phyloP scores from a whole-genome alignment of 2,888 invertebrate genomes.

The Erpobdella octoculata region DNA sequence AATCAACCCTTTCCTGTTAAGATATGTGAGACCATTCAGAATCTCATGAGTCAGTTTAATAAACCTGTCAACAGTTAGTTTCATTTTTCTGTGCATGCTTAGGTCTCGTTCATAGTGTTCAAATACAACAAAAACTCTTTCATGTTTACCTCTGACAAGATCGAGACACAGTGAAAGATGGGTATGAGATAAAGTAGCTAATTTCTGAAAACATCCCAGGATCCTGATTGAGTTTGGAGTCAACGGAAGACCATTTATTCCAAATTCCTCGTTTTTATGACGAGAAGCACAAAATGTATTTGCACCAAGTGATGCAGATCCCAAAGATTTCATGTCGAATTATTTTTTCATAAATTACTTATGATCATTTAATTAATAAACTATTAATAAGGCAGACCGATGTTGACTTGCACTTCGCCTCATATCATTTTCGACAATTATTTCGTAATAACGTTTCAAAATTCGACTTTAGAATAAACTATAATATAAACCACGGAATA shows the following conservation, averaged over 20 bases:
- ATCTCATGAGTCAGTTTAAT: slow-evolving; percentile 67
- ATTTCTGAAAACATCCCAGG: slow-evolving; percentile 73
- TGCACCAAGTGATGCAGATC: slow-evolving; percentile 62
- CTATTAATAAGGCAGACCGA: no score
- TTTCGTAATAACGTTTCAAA: no score
- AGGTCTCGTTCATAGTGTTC: slow-evolving; percentile 50
- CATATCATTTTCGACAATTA: no score
- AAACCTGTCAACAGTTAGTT: slow-evolving; percentile 2
- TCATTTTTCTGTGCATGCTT: not conserved
- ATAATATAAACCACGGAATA: no score
- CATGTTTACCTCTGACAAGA: slow-evolving; percentile 81
- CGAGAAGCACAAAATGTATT: slow-evolving; percentile 82
- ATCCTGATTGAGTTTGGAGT: slow-evolving; percentile 94
- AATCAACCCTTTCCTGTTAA: slow-evolving; percentile 66
- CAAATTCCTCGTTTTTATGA: slow-evolving; percentile 69
- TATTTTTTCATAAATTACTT: no score
- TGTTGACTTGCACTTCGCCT: no score
- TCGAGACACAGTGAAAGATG: slow-evolving; percentile 83
- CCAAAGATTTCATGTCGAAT: slow-evolving; percentile 39
- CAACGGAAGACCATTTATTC: slow-evolving; percentile 86
- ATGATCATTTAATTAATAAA: no score
- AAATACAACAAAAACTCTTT: slow-evolving; percentile 52
- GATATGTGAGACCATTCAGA: slow-evolving; percentile 64
- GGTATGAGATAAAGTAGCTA: slow-evolving; percentile 67
- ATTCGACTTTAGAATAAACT: no score